Base-by-base conservation (phyloP, 2,888 invertebrate genomes). In the Lampropteryx suffumata region DNA sequence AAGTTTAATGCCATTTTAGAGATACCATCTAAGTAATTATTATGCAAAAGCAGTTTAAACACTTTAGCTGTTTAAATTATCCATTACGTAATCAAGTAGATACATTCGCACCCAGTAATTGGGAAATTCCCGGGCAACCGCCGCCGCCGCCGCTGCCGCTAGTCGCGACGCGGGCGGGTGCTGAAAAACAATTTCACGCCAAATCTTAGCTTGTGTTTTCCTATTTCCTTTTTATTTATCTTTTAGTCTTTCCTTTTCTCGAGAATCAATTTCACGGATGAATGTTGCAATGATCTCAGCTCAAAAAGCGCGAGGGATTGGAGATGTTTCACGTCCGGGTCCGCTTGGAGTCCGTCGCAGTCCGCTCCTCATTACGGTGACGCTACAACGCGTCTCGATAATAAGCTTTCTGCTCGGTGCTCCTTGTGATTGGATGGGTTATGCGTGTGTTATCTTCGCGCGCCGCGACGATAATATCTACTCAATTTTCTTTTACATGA, bases 201-300 rank as follows among this genome's bases (percentile, higher is more conserved):
- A 90, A 90, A 90, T 90, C 90, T 90, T 89, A 88, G 86, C 87
- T 85, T 85, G 88, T 90, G 89, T 90, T 90, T 89, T 89, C 86
- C 86, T 90, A 89, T 90, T 90, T 90, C 88, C 87, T 86, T 90
- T 88, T 90, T 89, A 89, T 90, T 90, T 90, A 89, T 90, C 87
- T 88, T 88, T 88, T 82, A 84, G 86, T 88, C 83, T 88, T 88
- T 88, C 86, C 86, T 88, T 88, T 87, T 79, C 83, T 79, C 81
- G 82, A 81, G 88, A 90, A 90, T 90, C 90, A 90, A 90, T 90
- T 90, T 90, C 90, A 90, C 90, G 90, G 90, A 85, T 90, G 90
- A 90, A 85, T 74, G 87, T 89, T 76, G 82, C 85, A 83, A 90
- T 90, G 88, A 90, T 89, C 85, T 83, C 83, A 83, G 84, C 84